Base-by-base conservation (phyloP, 92 coral and sea anemone species). In the Micromussa lordhowensis region DNA sequence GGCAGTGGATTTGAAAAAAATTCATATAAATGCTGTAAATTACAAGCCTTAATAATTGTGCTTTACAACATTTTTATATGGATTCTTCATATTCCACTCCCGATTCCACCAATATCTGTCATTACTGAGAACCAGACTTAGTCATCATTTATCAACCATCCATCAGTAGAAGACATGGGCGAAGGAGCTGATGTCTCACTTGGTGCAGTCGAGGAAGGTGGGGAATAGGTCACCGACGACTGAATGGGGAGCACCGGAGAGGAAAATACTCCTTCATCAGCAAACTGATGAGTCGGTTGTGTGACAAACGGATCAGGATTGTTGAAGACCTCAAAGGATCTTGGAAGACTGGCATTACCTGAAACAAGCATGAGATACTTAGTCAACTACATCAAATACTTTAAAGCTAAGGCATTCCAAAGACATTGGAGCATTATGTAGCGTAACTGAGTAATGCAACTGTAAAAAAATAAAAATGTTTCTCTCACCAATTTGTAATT, bases 301-400 rank as follows among this genome's bases (percentile, higher is more conserved):
- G 82, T 86, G 14, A 76, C 36, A 34, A 76, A 86, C 0, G 82
- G 82, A 76, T 77, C 89, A 10, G 96, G 96, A 75, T 83, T 88
- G 93, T 87, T 94, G 78, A 94, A 94, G 76, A 94, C 51, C 48
- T 94, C 95, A 80, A 94, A 89, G 11, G 86, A 78, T 63, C 80
- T 94, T 81, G 96, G 96, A 80, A 94, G 88, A 61, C 81, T 84
- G 51, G 92, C 82, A 53, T 81, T 90, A 34, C 96, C 96, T 94
- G 83, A 57, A 75, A 83, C 26, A 68, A 78, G 26, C 16, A 24
- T 14, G 11, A 21, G 15, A 34, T 30, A 63, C 69, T 63, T 24
- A 63, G 69, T 63, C 69, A 22, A 7, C 0, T 22, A 63, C 69
- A 63, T 22, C 9, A 18, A 58, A 18, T 19, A 1, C 26, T 19